Evolutionary conservation across 2,113 vertebrate genomes (phyloP), one percentile per base, ranked within the genome.

Genomic region (Esox niger): DNA sequence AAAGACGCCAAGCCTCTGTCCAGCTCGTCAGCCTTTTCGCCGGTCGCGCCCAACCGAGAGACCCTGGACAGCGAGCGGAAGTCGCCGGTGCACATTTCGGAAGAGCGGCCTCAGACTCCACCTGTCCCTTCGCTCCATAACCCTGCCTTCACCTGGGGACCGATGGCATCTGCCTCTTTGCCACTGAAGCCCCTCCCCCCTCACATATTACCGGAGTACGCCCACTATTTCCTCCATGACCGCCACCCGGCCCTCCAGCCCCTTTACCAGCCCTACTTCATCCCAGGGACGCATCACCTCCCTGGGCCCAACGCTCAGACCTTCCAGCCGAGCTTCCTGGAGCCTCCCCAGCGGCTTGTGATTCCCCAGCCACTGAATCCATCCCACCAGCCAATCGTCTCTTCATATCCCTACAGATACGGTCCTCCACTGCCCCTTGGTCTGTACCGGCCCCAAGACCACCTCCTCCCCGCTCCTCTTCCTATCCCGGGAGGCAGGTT

Each of bases 11-110:
- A 74, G 60, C 46, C 68, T 27, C 43, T 62, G 75, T 77, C 76
- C 2, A 79, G 92, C 75, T 88, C 89, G 2, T 97, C 96, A 0
- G 96, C 96, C 4, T 98, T 98, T 0, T 91, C 93, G 2, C 82
- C 76, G 0, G 90, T 90, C 71, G 81, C 81, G 25, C 79, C 88
- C 69, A 89, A 85, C 71, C 67, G 46, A n/a, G 88, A 91, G 1
- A 75, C 73, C 8, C 15, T 69, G 26, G 84, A 88, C 35, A 33
- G 59, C 23, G 38, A 4, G 38, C 72, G 91, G 26, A 76, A 90
- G 0, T 85, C 87, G 10, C 76, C 86, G 0, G 72, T 82, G 11
- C 80, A 86, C 20, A 79, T 82, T 66, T 57, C 88, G 3, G 70
- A 88, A 0, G 69, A 84, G 30, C 63, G 76, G 63, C 90, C 91